Evolutionary conservation across 2,113 vertebrate genomes (phyloP), one percentile per base, ranked within the genome.

Genomic region (Nestor notabilis): DNA sequence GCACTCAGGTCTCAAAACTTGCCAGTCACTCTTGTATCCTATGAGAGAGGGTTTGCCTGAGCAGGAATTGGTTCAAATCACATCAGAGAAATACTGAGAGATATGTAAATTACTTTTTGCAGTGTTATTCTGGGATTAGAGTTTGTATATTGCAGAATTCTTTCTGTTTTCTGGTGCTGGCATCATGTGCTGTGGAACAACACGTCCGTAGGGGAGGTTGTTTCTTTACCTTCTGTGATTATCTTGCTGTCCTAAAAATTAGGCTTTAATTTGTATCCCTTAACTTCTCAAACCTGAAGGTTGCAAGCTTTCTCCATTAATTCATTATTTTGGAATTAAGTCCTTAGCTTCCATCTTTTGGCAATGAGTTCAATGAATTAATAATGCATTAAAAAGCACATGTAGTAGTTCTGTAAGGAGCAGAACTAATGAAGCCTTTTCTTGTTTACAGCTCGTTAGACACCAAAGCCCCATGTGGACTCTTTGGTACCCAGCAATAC

Each of bases 391-490:
- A 55, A 83, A 89, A 85, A 71, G 65, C 70, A 72, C 33, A 68
- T 93, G 69, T 85, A 75, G 52, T 75, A 71, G 39, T 75, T 89
- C 47, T 89, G 2, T 75, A 64, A 87, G 69, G 61, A 96, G 81
- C 52, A 84, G 80, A 96, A 55, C 74, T 87, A 96, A 82, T 76
- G 91, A 94, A 96, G 65, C 61, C 65, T 95, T 89, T 91, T 39
- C 72, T 89, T 94, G 24, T 96, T 95, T 87, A 84, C 61, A 89
- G 83, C 61, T 96, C 14, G 0, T 96, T 96, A 93, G 93, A 49
- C 65, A 83, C 87, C 61, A 68, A 74, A 95, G 53, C 41, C 83
- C 56, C 83, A 24, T 71, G 74, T 89, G 87, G 81, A 93, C 74
- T 46, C 41, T 78, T 41, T 90, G 69, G 68, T 91, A 78, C 63